Percentiles rank a stretch among this genome's conserved stretches.
Evolutionary conservation across 2,888 invertebrate genomes (phyloP).

Genomic region (Thymelicus acteon): DNA sequence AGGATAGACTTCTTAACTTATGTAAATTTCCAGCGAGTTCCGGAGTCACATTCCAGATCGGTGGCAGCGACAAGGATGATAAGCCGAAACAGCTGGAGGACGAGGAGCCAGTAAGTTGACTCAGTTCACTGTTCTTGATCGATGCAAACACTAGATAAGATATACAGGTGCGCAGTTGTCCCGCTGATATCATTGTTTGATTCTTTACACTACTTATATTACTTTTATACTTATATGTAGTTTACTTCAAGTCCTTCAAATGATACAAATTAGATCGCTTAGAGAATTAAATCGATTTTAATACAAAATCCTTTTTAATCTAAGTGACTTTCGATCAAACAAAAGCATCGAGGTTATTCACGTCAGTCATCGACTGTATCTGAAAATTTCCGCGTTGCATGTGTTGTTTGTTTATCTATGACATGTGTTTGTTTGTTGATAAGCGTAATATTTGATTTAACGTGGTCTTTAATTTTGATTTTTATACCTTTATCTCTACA

Average conservation of each 20-base stretch:
- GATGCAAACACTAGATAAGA: conserved; percentile 47
- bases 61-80: conserved; percentile 83
- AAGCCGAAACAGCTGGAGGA: conserved; percentile 83
- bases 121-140: conserved; percentile 37
- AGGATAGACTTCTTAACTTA: background rate
- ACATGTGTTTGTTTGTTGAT: conserved; percentile 17
- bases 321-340: background rate
- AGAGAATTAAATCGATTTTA: background rate
- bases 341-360: background rate
- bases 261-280: conserved; percentile 14
- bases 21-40: conserved; percentile 71
- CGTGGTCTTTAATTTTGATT: conserved; percentile 8
- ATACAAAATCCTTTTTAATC: background rate
- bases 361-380: background rate
- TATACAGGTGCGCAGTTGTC: conserved; percentile 40
- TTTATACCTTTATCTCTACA: background rate
- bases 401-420: conserved; percentile 14
- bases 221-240: conserved; percentile 34
- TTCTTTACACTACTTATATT: conserved; percentile 38
- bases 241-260: conserved; percentile 1
- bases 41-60: conserved; percentile 89
- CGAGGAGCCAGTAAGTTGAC: conserved; percentile 81
- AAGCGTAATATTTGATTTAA: conserved; percentile 7
- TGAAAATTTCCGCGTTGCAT: conserved; percentile 2
- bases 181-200: conserved; percentile 52